Base-by-base conservation (phyloP, 2,113 vertebrate genomes). In the Mus spicilegus region DNA sequence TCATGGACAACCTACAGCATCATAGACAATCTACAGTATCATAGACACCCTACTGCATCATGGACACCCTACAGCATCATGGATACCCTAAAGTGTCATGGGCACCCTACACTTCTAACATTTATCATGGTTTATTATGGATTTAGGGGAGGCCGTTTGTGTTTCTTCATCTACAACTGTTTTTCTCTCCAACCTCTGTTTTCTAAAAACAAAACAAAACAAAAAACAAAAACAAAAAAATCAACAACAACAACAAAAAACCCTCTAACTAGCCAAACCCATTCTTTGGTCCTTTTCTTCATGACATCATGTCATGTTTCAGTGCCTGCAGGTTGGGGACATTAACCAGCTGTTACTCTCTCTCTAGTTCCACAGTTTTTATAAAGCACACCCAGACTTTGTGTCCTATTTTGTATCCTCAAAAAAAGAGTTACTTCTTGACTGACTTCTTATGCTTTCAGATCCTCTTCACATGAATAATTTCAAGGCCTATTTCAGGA, bases 401-500 rank as follows among this genome's bases (percentile, higher is more conserved):
- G 28, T 76, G 33, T 92, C 33, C 4, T 88, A 61, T 67, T 73
- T 94, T 87, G 0, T 65, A 49, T 73, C 42, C 19, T 46, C 5
- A 58, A 46, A 70, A 39, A 39, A 89, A 82, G 26, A 61, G 56
- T 77, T 76, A 20, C 80, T 82, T 82, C 67, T 82, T 93, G 17
- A 89, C 51, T 28, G 93, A 80, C 9, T n/a, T 87, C 36, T 16
- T 73, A 76, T 76, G 26, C 42, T 93, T 94, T 69, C 36, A 63
- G 77, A 89, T 72, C 42, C 13, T 94, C 16, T 94, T 9, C 33
- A 39, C 39, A 56, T 69, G 54, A 20, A 78, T 73, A n/a, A 39
- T 92, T 89, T 77, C 42, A 56, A 39, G 54, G 16, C 28, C 75
- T 84, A 84, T 92, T 90, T 90, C 80, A 95, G 65, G 51, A 81